These are phyloP conservation scores for Charadrius vociferus DNA, from an alignment of 2,113 vertebrate species.

Conservation along the genomic window DNA sequence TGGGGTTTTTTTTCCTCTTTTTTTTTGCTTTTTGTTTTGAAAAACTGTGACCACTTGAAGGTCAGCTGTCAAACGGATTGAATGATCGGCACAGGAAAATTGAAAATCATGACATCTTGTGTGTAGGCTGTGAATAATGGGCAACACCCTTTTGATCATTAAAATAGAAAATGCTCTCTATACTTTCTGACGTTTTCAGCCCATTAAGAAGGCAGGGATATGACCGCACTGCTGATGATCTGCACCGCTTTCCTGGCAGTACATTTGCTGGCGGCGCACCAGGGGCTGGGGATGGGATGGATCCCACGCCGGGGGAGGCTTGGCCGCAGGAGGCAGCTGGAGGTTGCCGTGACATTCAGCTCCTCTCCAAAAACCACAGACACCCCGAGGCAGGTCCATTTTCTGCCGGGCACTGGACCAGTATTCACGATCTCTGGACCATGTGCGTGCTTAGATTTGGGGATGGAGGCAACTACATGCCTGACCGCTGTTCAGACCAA, in stretches of 20 bases:
- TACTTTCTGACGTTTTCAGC: neutral
- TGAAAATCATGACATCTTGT: neutral
- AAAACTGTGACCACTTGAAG: neutral
- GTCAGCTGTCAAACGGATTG: neutral
- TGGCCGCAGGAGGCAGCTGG: neutral
- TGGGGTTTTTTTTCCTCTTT: fast-evolving
- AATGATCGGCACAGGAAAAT: neutral
- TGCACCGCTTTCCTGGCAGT: neutral
- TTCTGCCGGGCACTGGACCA: neutral
- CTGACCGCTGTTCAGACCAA: neutral
- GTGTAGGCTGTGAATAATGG: slow-evolving; percentile 1
- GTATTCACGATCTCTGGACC: neutral
- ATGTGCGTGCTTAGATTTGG: fast-evolving
- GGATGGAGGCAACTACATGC: neutral
- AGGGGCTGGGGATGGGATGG: neutral
- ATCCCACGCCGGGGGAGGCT: neutral
- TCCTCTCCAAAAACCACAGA: neutral
- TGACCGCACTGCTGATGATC: neutral
- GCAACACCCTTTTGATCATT: neutral
- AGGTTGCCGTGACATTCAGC: neutral
- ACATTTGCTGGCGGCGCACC: neutral
- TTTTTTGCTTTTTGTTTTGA: neutral
- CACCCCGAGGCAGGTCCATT: neutral
- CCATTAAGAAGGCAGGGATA: neutral
- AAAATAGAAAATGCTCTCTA: neutral